Percentiles rank a stretch among this genome's conserved stretches.
phyloP scores from a whole-genome alignment of 2,797 vertebrate genomes.

The Dipus sagitta region DNA sequence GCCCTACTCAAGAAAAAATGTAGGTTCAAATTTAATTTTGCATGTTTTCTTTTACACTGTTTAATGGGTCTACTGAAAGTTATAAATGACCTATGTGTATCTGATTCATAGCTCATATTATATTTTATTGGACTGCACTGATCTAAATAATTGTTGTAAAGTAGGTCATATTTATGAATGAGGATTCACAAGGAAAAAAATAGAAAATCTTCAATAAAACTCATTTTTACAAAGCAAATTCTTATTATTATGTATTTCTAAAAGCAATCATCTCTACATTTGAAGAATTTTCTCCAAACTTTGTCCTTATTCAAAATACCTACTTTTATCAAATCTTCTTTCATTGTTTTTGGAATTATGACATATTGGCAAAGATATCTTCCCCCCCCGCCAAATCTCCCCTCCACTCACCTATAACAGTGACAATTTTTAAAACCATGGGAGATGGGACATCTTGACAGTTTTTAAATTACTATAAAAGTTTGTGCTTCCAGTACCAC shows the following conservation, averaged over 20 bases:
- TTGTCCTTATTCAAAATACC: slow-evolving; percentile 25
- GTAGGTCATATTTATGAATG: neutral
- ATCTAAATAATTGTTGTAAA: neutral
- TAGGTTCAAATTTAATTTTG: neutral
- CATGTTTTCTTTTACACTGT: neutral
- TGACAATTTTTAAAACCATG: neutral
- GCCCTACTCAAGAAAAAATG: no score
- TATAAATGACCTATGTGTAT: neutral
- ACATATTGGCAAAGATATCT: neutral
- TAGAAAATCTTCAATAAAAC: neutral
- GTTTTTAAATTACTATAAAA: slow-evolving; percentile 42
- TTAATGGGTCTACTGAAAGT: neutral
- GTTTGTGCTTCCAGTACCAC: neutral
- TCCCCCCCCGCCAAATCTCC: no score
- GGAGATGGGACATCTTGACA: slow-evolving; percentile 18
- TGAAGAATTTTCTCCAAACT: slow-evolving; percentile 17
- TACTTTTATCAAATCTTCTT: neutral
- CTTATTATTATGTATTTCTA: slow-evolving; percentile 11
- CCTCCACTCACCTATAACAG: neutral
- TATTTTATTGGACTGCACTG: neutral
- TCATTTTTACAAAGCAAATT: neutral
- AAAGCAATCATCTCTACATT: slow-evolving; percentile 40
- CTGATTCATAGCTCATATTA: neutral
- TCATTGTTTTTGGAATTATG: slow-evolving; percentile 1
- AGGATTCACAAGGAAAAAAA: neutral